phyloP scores from a whole-genome alignment of 2,888 invertebrate genomes.

The Meliscaeva auricollis region DNA sequence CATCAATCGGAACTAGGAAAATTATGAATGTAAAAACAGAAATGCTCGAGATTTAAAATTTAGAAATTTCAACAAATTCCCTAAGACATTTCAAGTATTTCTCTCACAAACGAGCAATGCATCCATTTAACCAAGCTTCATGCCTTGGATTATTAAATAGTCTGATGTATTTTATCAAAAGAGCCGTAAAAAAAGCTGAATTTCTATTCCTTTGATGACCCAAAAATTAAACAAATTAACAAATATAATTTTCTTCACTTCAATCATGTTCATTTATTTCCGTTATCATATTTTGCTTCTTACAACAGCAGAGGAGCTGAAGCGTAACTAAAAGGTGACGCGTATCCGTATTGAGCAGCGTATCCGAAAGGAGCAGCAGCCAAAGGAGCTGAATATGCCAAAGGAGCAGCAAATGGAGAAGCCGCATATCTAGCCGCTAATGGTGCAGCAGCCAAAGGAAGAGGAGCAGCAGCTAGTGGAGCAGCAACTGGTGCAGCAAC shows the following conservation, averaged over 20 bases:
- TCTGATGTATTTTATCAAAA: too few relatives aligned
- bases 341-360: not conserved
- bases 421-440: conserved; percentile 82
- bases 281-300: not conserved
- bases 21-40: not conserved
- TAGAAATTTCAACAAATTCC: not conserved
- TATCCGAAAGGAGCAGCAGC: conserved; percentile 17
- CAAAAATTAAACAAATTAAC: too few relatives aligned
- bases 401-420: conserved; percentile 35
- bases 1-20: too few relatives aligned
- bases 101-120: not conserved
- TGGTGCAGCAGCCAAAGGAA: conserved; percentile 78
- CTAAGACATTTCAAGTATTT: not conserved
- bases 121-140: not conserved
- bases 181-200: too few relatives aligned
- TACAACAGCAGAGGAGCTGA: not conserved
- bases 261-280: not conserved
- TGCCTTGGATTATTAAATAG: conserved; percentile 17
- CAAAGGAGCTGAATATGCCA: conserved; percentile 54
- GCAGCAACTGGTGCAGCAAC: conserved; percentile 2
- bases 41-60: not conserved
- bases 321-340: not conserved
- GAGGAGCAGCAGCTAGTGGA: not conserved
- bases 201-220: too few relatives aligned
- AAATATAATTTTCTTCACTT: too few relatives aligned